These are phyloP conservation scores for Macrophya alboannulata DNA, from an alignment of 2,888 invertebrate species.

Conservation along the genomic window DNA sequence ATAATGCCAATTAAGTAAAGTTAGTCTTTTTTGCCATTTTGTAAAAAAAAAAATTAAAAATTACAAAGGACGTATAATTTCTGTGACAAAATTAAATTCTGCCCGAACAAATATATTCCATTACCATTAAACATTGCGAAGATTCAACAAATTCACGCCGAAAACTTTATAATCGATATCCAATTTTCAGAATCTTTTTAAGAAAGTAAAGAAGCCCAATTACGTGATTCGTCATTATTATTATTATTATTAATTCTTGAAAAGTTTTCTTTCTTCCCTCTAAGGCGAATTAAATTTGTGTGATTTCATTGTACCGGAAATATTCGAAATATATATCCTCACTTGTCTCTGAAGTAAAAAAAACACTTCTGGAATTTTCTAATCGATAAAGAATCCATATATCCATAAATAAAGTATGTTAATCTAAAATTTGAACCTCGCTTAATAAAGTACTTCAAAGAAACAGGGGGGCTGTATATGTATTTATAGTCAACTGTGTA, in stretches of 20 bases:
- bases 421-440: slow-evolving; percentile 10
- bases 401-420: neutral
- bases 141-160: neutral
- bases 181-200: neutral
- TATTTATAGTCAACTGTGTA: neutral
- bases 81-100: neutral
- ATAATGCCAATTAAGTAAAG: neutral
- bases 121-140: neutral
- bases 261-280: neutral
- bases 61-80: neutral
- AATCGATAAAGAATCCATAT: neutral
- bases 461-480: neutral
- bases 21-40: neutral
- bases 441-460: neutral
- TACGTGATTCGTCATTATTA: neutral
- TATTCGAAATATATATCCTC: neutral
- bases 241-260: neutral
- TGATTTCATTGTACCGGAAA: neutral
- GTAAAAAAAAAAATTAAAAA: neutral
- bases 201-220: neutral
- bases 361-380: no score
- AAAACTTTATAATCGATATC: neutral
- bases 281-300: neutral
- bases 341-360: neutral
- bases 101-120: neutral